Percentiles rank a stretch among this genome's conserved stretches.
phyloP scores from a whole-genome alignment of 2,113 vertebrate genomes.

The Scomber scombrus region DNA sequence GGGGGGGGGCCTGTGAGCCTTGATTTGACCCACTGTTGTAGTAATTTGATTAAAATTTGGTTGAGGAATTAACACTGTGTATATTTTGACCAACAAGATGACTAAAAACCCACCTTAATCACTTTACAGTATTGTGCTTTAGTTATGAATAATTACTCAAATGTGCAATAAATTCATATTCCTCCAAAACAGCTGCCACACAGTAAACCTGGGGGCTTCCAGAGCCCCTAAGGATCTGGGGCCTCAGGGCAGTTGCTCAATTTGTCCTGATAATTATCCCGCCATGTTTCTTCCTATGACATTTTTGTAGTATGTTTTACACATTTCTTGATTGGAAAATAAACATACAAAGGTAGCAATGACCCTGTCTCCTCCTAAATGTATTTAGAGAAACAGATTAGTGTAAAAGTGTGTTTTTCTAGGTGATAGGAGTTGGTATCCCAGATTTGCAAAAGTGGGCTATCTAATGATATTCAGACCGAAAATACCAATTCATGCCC shows the following conservation, averaged over 20 bases:
- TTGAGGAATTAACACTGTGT: neutral
- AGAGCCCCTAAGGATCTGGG: neutral
- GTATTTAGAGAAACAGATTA: slow-evolving; percentile 25
- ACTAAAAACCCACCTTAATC: neutral
- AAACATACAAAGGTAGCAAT: neutral
- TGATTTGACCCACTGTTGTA: neutral
- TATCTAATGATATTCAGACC: slow-evolving; percentile 58
- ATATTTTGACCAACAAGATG: neutral
- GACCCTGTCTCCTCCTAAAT: neutral
- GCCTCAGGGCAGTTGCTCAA: slow-evolving; percentile 9
- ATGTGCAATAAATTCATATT: neutral
- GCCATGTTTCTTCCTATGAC: neutral
- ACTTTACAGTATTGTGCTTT: neutral
- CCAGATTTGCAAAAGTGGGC: slow-evolving; percentile 38
- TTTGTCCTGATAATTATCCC: slow-evolving; percentile 3
- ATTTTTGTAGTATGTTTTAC: neutral
- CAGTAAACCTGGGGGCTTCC: neutral
- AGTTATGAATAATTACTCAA: neutral
- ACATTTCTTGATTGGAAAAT: neutral
- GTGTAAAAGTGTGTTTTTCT: slow-evolving; percentile 18
- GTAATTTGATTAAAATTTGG: slow-evolving; percentile 11
- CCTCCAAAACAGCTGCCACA: neutral
- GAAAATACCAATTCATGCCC: slow-evolving; percentile 62
- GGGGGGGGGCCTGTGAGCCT: neutral
- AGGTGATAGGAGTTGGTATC: slow-evolving; percentile 35